A percentile compares a stretch with the other conserved stretches of the same genome.
phyloP scores from a whole-genome alignment of 2,113 vertebrate genomes.

The Raja brachyura region DNA sequence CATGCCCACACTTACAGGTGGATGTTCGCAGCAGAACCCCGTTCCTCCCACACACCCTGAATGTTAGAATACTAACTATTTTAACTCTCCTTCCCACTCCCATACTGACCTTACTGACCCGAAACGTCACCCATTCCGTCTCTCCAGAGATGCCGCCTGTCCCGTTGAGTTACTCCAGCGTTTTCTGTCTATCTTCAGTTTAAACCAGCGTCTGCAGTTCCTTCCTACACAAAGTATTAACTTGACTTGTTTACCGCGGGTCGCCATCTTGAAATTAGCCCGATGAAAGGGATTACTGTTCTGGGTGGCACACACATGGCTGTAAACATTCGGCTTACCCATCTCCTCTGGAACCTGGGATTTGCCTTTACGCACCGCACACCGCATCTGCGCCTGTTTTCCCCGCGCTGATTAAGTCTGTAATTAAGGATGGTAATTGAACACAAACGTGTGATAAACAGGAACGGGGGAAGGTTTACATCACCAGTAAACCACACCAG shows the following conservation, averaged over 20 bases:
- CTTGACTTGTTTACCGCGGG: neutral
- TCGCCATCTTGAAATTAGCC: neutral
- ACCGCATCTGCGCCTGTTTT: neutral
- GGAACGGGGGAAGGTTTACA: neutral
- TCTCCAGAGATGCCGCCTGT: too few species aligned
- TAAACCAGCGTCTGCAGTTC: too few species aligned
- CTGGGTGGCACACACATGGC: neutral
- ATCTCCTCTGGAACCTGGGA: neutral
- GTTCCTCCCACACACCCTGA: too few species aligned
- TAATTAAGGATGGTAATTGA: neutral
- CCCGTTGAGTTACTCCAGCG: too few species aligned
- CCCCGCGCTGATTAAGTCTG: neutral
- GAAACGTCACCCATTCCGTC: too few species aligned
- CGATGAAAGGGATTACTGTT: neutral
- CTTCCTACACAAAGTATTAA: neutral
- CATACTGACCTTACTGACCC: too few species aligned
- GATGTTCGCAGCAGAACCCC: too few species aligned
- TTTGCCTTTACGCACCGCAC: neutral
- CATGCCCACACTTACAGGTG: too few species aligned
- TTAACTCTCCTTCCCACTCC: too few species aligned
- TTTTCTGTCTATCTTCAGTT: too few species aligned
- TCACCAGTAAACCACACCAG: too few species aligned
- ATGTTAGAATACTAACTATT: too few species aligned
- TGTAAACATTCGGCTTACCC: neutral
- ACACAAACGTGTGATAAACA: neutral